Evolutionary conservation across 2,113 vertebrate genomes (phyloP).

Genomic region (Misgurnus anguillicaudatus): DNA sequence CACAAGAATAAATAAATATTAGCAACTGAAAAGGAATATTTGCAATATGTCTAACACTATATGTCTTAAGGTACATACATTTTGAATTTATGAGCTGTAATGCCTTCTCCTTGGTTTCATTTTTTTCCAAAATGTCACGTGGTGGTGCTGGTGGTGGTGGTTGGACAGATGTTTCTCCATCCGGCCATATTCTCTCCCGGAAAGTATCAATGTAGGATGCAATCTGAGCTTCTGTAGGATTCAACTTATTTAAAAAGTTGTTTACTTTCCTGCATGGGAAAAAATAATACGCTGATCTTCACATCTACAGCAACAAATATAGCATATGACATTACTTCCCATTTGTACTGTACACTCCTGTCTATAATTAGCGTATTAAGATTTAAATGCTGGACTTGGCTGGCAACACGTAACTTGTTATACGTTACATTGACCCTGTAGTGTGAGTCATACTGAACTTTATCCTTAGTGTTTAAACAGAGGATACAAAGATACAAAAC

Average conservation of each 20-base stretch:
- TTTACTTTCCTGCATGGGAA: constrained; percentile 69
- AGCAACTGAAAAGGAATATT: neutral
- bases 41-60: neutral
- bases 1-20: constrained; percentile 32
- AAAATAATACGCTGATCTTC: neutral
- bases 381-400: too few species aligned
- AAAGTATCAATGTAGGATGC: constrained; percentile 65
- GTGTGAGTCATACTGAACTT: neutral
- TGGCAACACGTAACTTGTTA: too few species aligned
- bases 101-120: constrained; percentile 64
- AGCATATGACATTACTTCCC: too few species aligned
- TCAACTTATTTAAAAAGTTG: constrained; percentile 68
- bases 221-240: constrained; percentile 68
- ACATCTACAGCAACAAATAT: neutral
- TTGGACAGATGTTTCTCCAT: constrained; percentile 5
- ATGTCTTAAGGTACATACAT: constrained; percentile 58
- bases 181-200: constrained; percentile 67
- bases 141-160: constrained; percentile 49
- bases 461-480: neutral
- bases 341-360: too few species aligned
- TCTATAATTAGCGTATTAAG: too few species aligned
- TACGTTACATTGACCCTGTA: too few species aligned
- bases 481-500: constrained; percentile 12
- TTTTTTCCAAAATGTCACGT: constrained; percentile 65
- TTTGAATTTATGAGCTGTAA: constrained; percentile 66